Evolutionary conservation across 2,888 invertebrate genomes (phyloP), one percentile per base, ranked within the genome.

Genomic region (Caenorhabditis imperialis): DNA sequence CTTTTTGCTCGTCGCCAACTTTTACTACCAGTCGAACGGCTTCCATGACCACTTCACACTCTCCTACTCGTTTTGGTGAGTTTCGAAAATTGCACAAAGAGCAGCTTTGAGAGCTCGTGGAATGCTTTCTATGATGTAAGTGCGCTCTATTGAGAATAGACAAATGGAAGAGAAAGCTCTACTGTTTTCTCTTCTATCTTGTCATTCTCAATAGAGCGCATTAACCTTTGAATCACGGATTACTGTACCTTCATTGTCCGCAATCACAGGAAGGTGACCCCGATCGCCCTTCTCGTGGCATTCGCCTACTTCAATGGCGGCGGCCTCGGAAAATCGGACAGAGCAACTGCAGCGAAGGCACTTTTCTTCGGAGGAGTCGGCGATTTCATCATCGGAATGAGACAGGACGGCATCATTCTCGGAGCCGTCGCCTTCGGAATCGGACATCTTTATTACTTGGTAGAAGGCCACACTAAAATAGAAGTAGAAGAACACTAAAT

Each of bases 1-100:
- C 51, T 38, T 75, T 16, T 25, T 81, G 16, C 75, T 84, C 20
- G 79, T 86, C 60, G 79, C 72, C 40, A 79, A 83, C 58, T 86
- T 86, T 71, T 85, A 84, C 73, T 65, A 78, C 40, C 73, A 81
- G 27, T 84, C 84, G n/a, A 67, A 81, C 44, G 85, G 86, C 14
- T 85, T 85, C 65, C 60, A 70, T 30, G 81, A 83, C 73, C 77
- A 75, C 57, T 67, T 80, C 67, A 76, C 76, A 33, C 55, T 71
- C 20, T 51, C 61, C 22, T 85, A 85, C 62, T 75, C 80, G 7
- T 67, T 81, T 50, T 81, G 84, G 84, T 84, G 18, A 63, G 78
- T 76, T 22, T 16, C 22, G 50, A 27, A 42, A 22, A 42, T 47
- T 10, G 37, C 16, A 35, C 18, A 44, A 22, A 23, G 10, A 33